phyloP scores from a whole-genome alignment of 2,113 vertebrate genomes.

The Antechinus flavipes region DNA sequence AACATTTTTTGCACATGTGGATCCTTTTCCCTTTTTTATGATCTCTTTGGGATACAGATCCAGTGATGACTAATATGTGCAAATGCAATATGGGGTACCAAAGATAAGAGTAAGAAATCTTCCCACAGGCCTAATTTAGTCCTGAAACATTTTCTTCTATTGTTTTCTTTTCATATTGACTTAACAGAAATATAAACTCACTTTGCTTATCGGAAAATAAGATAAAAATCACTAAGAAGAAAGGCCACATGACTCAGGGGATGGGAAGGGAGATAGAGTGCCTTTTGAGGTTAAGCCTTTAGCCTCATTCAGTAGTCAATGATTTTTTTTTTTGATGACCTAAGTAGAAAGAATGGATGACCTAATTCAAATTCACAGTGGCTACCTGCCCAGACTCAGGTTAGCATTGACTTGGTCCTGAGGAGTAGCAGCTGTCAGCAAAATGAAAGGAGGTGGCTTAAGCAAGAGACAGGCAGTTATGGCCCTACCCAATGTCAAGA shows the following conservation, averaged over 20 bases:
- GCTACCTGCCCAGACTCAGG: background rate
- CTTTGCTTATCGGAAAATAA: background rate
- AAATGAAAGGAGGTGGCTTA: background rate
- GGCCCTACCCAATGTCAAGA: background rate
- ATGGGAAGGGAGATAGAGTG: background rate
- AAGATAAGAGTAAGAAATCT: background rate
- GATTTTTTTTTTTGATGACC: constrained; percentile 22
- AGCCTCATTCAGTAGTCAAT: background rate
- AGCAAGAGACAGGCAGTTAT: background rate
- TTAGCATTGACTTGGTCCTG: background rate
- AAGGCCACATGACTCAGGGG: background rate
- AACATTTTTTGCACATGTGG: too few relatives aligned
- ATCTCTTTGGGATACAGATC: too few relatives aligned
- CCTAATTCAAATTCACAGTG: background rate
- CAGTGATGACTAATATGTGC: background rate
- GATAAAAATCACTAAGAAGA: background rate
- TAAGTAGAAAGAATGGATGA: background rate
- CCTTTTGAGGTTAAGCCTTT: background rate
- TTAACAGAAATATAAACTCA: background rate
- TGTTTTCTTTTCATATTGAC: background rate
- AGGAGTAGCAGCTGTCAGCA: background rate
- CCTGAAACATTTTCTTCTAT: background rate
- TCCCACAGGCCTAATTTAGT: background rate
- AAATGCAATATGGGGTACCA: background rate
- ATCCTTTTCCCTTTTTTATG: too few relatives aligned